These are phyloP conservation scores for Gonioctena quinquepunctata DNA, from an alignment of 1,140 invertebrate species.

Conservation along the genomic window DNA sequence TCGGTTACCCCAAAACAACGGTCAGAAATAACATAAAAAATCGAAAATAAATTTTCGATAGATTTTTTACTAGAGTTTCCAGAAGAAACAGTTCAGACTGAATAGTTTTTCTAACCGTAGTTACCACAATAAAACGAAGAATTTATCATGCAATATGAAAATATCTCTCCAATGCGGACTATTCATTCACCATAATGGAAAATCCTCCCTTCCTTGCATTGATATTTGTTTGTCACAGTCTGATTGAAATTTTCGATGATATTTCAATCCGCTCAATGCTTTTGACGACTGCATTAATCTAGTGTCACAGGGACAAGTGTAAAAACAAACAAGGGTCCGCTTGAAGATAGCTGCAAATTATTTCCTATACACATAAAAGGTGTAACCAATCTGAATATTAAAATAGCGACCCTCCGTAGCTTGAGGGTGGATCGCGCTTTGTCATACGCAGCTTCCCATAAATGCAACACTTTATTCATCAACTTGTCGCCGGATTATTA, in stretches of 20 bases:
- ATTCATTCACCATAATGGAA: too few species aligned
- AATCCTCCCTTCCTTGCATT: not conserved
- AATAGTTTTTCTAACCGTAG: too few species aligned
- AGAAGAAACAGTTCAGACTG: too few species aligned
- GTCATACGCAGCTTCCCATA: slow-evolving; percentile 54
- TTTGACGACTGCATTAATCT: slow-evolving; percentile 29
- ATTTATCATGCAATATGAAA: too few species aligned
- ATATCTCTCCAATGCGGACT: too few species aligned
- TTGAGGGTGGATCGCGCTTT: slow-evolving; percentile 23
- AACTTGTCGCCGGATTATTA: slow-evolving; percentile 35
- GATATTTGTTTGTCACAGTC: not conserved
- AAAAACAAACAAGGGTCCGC: slow-evolving; percentile 54
- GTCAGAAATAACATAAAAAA: too few species aligned
- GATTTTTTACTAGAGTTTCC: too few species aligned
- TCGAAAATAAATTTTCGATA: too few species aligned
- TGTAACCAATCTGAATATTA: slow-evolving; percentile 58
- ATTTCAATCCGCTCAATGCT: not conserved
- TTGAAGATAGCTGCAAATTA: slow-evolving; percentile 51
- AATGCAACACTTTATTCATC: slow-evolving; percentile 44
- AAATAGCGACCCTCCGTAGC: slow-evolving; percentile 32
- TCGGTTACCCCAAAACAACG: too few species aligned
- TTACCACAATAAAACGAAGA: too few species aligned
- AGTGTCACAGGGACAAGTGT: slow-evolving; percentile 54
- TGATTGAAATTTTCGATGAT: not conserved
- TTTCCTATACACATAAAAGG: slow-evolving; percentile 56